These are phyloP conservation scores for Hyperopisus bebe DNA, from an alignment of 2,113 vertebrate genomes.

Conservation along the genomic window DNA sequence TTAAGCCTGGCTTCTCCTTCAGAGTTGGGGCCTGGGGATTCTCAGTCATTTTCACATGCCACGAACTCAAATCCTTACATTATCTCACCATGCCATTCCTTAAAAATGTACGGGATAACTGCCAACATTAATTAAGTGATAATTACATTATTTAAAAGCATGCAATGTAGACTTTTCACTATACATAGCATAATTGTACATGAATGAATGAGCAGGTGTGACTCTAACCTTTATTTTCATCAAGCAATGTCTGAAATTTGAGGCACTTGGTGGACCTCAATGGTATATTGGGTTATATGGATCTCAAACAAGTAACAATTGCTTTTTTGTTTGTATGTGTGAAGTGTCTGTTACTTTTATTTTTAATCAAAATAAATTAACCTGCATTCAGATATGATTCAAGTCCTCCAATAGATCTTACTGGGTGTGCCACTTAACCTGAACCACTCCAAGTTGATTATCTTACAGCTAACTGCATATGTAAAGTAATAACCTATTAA, in stretches of 20 bases:
- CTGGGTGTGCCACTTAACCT: not conserved
- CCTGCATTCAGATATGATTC: not conserved
- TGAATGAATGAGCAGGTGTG: not conserved
- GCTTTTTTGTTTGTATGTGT: not conserved
- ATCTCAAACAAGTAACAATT: not conserved
- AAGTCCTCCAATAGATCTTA: not conserved
- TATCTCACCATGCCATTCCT: not conserved
- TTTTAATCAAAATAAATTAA: not conserved
- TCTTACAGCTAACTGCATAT: not conserved
- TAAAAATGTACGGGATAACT: not conserved
- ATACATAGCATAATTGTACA: not conserved
- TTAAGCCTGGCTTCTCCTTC: constrained; percentile 19
- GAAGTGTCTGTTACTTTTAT: not conserved
- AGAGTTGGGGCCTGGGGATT: not conserved
- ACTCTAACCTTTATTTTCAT: not conserved
- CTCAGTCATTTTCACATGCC: not conserved
- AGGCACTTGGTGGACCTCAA: not conserved
- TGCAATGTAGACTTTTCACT: not conserved
- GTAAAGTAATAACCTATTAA: not conserved
- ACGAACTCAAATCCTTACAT: not conserved
- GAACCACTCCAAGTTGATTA: not conserved
- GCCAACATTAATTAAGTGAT: not conserved
- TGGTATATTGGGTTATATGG: not conserved
- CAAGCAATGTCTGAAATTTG: not conserved
- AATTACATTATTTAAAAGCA: not conserved